Base-by-base conservation (phyloP, 2,888 invertebrate species). In the Halictus quadricinctus region DNA sequence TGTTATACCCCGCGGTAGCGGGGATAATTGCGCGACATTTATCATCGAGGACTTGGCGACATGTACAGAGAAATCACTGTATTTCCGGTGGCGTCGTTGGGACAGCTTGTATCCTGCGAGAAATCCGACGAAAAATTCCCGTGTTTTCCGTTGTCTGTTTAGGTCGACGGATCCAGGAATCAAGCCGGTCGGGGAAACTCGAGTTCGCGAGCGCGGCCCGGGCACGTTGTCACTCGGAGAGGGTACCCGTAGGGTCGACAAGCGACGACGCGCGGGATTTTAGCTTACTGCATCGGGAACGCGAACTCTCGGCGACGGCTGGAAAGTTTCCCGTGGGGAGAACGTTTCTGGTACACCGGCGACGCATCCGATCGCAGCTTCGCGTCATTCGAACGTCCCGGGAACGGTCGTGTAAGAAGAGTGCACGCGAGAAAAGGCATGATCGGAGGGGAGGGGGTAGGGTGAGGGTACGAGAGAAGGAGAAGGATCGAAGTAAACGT, bases 301-400 rank as follows among this genome's bases (percentile, higher is more conserved):
- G 86, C 29, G 72, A 83, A 87, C 70, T 88, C 77, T 83, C 82
- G 54, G 70, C 86, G 79, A 58, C 87, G 84, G 74, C 80, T 90
- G 89, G 66, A 58, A 82, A 90, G 76, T 84, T 85, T 89, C 85
- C 90, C 88, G 74, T 41, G 60, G 69, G 69, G 76, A 69, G 80
- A 66, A 50, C 74, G 81, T 86, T 81, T 86, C 84, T 46, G 84
- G 80, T 76, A 74, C 83, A 76, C 60, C 76, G 54, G 54, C 69
- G 81, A 77, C 80, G 78, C 83, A 86, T 86, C 79, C 82, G 76
- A 81, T 86, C 88, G 84, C 73, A 83, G 83, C 85, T 29, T 81
- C 79, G 85, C 88, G 82, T 90, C 85, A 86, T 86, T 78, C 64
- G 36, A n/a, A 83, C 76, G 79, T 78, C 78, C 76, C 64, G 74